A percentile compares a stretch with the other conserved stretches of the same genome.
phyloP scores from a whole-genome alignment of 2,113 vertebrate species.

The Ictalurus furcatus region DNA sequence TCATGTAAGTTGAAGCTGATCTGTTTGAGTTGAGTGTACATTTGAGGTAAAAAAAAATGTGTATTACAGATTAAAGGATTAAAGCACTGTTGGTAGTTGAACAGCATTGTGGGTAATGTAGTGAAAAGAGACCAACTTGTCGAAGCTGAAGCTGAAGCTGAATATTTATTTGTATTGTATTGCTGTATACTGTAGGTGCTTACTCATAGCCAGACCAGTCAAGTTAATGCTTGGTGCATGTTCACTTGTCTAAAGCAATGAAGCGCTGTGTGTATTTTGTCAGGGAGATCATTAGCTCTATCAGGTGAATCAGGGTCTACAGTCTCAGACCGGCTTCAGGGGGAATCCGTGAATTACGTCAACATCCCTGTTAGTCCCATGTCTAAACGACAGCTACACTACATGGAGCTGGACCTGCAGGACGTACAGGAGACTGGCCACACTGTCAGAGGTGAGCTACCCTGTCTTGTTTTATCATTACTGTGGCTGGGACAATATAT shows the following conservation, averaged over 20 bases:
- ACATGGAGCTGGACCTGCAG: constrained; percentile 81
- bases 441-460: constrained; percentile 74
- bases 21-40: background rate
- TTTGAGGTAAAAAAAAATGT: background rate
- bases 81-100: background rate
- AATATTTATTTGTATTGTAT: background rate
- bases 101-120: background rate
- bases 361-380: constrained; percentile 83
- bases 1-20: background rate
- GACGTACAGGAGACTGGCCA: constrained; percentile 54
- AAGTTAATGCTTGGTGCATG: background rate
- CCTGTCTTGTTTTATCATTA: background rate
- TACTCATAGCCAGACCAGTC: background rate
- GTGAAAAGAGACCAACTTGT: background rate
- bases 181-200: background rate
- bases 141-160: background rate
- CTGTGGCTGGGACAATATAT: background rate
- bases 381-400: constrained; percentile 78
- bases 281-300: constrained; percentile 28
- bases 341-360: constrained; percentile 74
- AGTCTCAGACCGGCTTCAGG: constrained; percentile 40
- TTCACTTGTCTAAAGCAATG: background rate
- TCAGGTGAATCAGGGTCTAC: background rate
- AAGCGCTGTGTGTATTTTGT: background rate
- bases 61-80: background rate